phyloP scores from a whole-genome alignment of 2,888 invertebrate species.

The Hoplodrina ambigua region DNA sequence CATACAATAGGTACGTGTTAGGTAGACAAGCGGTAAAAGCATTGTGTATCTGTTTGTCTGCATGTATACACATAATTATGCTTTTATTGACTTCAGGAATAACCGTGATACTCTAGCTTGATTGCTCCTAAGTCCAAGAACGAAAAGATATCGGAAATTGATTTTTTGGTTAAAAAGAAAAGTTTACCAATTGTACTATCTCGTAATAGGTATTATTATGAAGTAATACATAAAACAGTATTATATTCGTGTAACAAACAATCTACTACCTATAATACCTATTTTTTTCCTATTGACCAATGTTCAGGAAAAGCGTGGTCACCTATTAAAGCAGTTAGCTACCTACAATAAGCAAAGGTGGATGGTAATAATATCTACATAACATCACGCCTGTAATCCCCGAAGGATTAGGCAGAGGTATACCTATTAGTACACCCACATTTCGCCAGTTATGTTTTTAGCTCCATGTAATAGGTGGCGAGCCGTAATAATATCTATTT shows the following conservation, averaged over 20 bases:
- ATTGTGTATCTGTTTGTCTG: constrained; percentile 9
- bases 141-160: constrained; percentile 19
- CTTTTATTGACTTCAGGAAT: constrained; percentile 1
- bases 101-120: background rate
- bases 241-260: background rate
- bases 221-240: too few species aligned
- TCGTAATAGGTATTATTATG: too few species aligned
- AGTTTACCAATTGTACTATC: background rate
- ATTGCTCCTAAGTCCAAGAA: constrained; percentile 1
- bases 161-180: constrained; percentile 1
- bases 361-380: too few species aligned
- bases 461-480: too few species aligned
- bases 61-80: background rate
- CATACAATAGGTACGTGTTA: constrained; percentile 35
- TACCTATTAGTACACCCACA: too few species aligned
- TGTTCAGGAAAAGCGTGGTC: background rate
- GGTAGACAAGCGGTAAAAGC: constrained; percentile 7
- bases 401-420: too few species aligned
- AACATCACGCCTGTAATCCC: too few species aligned
- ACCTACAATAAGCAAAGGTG: too few species aligned
- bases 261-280: too few species aligned
- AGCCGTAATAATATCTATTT: too few species aligned
- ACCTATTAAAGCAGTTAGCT: background rate
- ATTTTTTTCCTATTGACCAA: background rate
- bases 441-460: too few species aligned